Evolutionary conservation across 1,140 invertebrate species (phyloP).

Genomic region (Drosophila rufa): DNA sequence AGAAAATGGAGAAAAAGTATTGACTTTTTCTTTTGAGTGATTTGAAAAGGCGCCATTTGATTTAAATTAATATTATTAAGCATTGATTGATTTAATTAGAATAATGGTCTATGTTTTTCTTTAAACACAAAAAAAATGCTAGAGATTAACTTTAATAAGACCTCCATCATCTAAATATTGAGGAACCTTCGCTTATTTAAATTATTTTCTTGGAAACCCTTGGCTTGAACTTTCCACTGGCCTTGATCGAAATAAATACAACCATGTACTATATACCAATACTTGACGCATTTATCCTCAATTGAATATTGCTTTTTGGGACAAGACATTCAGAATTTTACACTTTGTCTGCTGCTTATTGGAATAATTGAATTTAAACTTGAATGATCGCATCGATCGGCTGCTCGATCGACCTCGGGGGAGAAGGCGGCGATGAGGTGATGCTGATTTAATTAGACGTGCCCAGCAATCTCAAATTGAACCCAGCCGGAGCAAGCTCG

Average conservation of each 20-base stretch:
- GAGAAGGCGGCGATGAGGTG: constrained; percentile 1
- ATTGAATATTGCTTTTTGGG: constrained; percentile 64
- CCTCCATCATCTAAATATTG: no score
- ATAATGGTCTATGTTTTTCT: neutral
- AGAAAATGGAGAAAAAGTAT: constrained; percentile 12
- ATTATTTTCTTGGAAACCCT: no score
- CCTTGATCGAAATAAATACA: neutral
- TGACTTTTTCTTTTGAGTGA: neutral
- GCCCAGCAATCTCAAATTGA: constrained; percentile 64
- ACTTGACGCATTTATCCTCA: constrained; percentile 16
- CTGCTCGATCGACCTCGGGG: constrained; percentile 3
- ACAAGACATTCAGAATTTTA: constrained; percentile 43
- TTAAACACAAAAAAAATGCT: no score
- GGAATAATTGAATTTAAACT: constrained; percentile 70
- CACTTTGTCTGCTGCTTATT: constrained; percentile 65
- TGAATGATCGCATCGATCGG: constrained; percentile 23
- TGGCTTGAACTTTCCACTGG: neutral
- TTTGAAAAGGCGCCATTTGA: constrained; percentile 5
- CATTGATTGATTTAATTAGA: neutral
- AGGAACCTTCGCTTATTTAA: no score
- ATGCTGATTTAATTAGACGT: constrained; percentile 77
- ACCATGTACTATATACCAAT: neutral
- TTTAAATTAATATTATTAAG: neutral
- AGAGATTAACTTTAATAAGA: no score
- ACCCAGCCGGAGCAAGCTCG: constrained; percentile 41